These are phyloP conservation scores for Oenanthe melanoleuca DNA, from an alignment of 2,113 vertebrate species.

Conservation along the genomic window DNA sequence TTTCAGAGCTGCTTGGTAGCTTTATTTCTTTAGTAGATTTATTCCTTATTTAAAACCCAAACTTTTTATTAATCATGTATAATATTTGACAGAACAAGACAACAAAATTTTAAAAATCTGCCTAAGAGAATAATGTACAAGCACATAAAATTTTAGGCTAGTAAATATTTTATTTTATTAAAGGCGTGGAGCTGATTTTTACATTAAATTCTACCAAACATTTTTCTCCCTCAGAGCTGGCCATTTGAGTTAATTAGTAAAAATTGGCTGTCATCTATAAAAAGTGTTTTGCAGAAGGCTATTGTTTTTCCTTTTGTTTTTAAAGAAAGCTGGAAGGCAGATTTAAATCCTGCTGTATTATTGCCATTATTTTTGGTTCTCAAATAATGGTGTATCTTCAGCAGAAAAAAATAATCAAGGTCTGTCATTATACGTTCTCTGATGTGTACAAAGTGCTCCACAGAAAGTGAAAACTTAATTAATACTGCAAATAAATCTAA, in stretches of 20 bases:
- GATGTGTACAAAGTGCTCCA: neutral
- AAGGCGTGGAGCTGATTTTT: neutral
- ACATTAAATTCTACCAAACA: neutral
- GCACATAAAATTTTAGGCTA: neutral
- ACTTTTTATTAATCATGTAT: neutral
- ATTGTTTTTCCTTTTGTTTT: neutral
- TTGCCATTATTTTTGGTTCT: neutral
- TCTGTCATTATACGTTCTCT: neutral
- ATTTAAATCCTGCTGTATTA: neutral
- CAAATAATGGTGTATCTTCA: neutral
- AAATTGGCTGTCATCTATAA: neutral
- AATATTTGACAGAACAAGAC: neutral
- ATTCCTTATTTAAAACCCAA: neutral
- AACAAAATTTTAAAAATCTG: neutral
- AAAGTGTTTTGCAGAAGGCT: neutral
- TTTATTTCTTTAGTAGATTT: neutral
- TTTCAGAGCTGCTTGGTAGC: neutral
- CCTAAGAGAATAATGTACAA: neutral
- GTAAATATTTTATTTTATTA: neutral
- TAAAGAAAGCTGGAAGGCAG: neutral
- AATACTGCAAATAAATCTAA: neutral
- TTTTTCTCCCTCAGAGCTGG: neutral
- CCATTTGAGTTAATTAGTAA: neutral
- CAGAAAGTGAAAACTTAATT: slow-evolving; percentile 21
- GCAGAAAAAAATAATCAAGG: neutral